A percentile compares a stretch with the other conserved stretches of the same genome.
These are phyloP conservation scores for Cybosia mesomella DNA, from an alignment of 2,888 invertebrate genomes.

Conservation along the genomic window DNA sequence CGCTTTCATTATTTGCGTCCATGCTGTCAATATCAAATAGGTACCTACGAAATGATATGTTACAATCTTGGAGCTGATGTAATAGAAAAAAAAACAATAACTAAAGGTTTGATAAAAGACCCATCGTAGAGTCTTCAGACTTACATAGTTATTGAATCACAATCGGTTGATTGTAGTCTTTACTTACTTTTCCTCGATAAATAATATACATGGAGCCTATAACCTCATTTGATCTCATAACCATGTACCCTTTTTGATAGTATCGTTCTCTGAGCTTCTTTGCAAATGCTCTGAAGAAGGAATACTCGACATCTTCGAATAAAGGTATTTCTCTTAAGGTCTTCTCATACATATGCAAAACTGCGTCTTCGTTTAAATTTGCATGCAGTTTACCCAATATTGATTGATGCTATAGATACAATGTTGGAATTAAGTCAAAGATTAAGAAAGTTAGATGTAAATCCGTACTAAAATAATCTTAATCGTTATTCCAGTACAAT, in stretches of 20 bases:
- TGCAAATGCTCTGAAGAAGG: constrained; percentile 85
- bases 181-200: constrained; percentile 79
- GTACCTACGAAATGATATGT: too few species aligned
- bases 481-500: too few species aligned
- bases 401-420: constrained; percentile 72
- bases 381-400: constrained; percentile 83
- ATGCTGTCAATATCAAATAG: too few species aligned
- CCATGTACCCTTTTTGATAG: constrained; percentile 81
- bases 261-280: constrained; percentile 79
- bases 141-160: background rate
- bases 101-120: background rate
- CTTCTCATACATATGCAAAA: constrained; percentile 84
- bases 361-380: constrained; percentile 85
- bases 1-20: too few species aligned
- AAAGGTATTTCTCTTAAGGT: constrained; percentile 84
- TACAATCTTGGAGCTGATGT: too few species aligned
- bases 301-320: constrained; percentile 83
- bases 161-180: background rate
- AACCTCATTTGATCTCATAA: constrained; percentile 79
- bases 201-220: constrained; percentile 79
- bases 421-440: background rate
- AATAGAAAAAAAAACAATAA: too few species aligned
- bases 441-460: background rate
- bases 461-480: too few species aligned
- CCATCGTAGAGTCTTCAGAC: background rate